A percentile compares a stretch with the other conserved stretches of the same genome.
Conservation (phyloP, 2,797 vertebrate species). For the Prionace glauca region DNA sequence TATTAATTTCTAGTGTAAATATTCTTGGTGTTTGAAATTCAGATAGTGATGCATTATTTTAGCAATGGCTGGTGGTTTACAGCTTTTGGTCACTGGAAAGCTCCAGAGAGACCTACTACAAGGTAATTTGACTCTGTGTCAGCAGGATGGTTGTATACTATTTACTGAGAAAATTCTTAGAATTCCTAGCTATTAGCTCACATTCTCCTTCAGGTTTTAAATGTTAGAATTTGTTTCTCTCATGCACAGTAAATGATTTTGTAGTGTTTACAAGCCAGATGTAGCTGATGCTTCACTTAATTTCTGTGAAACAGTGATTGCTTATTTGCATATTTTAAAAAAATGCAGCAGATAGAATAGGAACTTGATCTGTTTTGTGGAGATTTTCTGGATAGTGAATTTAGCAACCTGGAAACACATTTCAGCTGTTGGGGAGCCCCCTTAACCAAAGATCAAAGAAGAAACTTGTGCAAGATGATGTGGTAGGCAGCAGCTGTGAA, state of each 20-base stretch:
- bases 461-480: constrained; percentile 16
- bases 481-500: constrained; percentile 25
- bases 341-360: background rate
- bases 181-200: constrained; percentile 21
- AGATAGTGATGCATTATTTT: constrained; percentile 16
- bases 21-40: constrained; percentile 21
- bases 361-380: background rate
- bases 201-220: background rate
- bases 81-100: constrained; percentile 29
- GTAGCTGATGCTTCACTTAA: background rate
- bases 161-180: constrained; percentile 33
- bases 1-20: constrained; percentile 13
- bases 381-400: constrained; percentile 12
- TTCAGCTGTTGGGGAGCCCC: constrained; percentile 33
- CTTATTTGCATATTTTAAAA: background rate
- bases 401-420: constrained; percentile 24
- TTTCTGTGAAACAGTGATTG: background rate
- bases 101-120: constrained; percentile 27
- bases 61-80: constrained; percentile 17
- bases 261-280: background rate
- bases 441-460: constrained; percentile 7
- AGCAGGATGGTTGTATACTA: constrained; percentile 36
- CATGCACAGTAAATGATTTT: background rate
- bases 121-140: constrained; percentile 38
- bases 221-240: background rate